phyloP scores from a whole-genome alignment of 1,140 invertebrate species.

The Muscidifurax raptorellus region DNA sequence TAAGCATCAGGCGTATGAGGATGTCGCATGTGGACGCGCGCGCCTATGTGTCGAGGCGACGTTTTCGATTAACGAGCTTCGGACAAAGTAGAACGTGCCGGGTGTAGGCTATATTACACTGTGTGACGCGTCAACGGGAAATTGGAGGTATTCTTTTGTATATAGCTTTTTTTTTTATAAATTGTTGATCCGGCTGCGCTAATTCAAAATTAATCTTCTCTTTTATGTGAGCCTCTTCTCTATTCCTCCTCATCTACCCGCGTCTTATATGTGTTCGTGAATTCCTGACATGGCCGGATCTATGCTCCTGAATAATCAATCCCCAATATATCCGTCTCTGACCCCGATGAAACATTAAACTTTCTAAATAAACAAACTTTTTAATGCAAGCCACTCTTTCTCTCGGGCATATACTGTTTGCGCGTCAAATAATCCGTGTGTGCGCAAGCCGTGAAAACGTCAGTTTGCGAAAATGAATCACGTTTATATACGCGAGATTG shows the following conservation, averaged over 20 bases:
- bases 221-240: no score
- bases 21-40: no score
- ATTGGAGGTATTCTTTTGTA: no score
- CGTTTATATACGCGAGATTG: not conserved
- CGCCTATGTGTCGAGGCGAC: not conserved
- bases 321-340: not conserved
- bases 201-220: not conserved
- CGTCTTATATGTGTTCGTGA: no score
- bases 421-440: not conserved
- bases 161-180: no score
- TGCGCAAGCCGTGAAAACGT: not conserved
- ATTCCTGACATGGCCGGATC: no score
- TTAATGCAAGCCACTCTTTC: not conserved
- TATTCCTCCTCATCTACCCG: no score
- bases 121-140: no score
- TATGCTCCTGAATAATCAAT: not conserved
- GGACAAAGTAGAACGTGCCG: not conserved
- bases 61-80: constrained; percentile 29
- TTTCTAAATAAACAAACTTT: not conserved
- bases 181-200: no score
- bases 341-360: not conserved
- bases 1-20: not conserved
- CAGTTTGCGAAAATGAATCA: not conserved
- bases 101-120: no score
- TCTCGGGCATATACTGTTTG: not conserved